phyloP scores from a whole-genome alignment of 2,113 vertebrate species.

The Benitochromis conjunctus region DNA sequence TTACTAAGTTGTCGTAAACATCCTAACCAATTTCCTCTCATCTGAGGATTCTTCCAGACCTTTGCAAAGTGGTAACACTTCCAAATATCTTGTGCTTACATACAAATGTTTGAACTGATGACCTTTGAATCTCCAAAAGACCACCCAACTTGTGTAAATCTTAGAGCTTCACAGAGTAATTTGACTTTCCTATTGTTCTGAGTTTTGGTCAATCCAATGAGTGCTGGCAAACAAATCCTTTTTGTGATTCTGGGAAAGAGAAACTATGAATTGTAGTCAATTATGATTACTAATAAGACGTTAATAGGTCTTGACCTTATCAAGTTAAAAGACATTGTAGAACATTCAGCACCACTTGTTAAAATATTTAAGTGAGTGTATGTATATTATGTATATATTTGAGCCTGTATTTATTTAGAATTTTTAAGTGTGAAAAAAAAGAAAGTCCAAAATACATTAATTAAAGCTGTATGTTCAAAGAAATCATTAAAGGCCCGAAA shows the following conservation, averaged over 20 bases:
- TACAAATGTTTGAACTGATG: neutral
- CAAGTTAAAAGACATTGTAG: neutral
- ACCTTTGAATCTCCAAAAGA: neutral
- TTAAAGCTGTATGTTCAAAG: neutral
- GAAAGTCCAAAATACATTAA: neutral
- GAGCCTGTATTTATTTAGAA: neutral
- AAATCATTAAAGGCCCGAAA: neutral
- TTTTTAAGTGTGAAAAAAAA: neutral
- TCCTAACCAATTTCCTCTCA: neutral
- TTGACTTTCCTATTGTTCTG: neutral
- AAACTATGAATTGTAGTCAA: neutral
- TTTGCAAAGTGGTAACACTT: neutral
- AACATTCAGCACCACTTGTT: neutral
- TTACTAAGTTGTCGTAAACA: neutral
- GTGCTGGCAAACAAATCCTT: neutral
- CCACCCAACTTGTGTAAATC: neutral
- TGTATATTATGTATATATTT: neutral
- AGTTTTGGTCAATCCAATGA: neutral
- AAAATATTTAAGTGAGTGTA: neutral
- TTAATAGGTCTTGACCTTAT: neutral
- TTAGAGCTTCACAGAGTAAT: neutral
- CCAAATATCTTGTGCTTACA: neutral
- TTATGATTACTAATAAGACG: fast-evolving
- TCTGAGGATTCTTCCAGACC: neutral
- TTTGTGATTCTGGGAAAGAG: neutral